phyloP scores from a whole-genome alignment of 2,888 invertebrate species.

The Hypena proboscidalis region DNA sequence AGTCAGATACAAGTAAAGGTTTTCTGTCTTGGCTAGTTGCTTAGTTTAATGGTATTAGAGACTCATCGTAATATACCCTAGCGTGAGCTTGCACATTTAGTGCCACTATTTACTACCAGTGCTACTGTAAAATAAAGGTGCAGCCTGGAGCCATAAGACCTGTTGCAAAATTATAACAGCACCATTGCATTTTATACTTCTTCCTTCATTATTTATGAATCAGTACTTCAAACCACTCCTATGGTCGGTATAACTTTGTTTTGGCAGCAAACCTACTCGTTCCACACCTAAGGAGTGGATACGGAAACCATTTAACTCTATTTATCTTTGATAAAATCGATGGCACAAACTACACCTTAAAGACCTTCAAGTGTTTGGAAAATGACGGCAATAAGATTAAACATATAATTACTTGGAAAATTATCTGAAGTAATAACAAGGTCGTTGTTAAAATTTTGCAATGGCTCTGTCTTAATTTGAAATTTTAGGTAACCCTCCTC shows the following conservation, averaged over 20 bases:
- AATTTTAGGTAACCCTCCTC: conserved; percentile 12
- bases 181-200: neutral
- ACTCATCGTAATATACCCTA: too few species aligned
- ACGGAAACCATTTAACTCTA: neutral
- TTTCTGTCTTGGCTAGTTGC: too few species aligned
- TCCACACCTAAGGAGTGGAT: neutral
- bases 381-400: conserved; percentile 5
- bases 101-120: too few species aligned
- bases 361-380: conserved; percentile 6
- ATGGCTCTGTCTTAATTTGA: conserved; percentile 13
- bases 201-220: neutral
- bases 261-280: neutral
- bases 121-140: too few species aligned
- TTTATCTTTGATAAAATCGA: neutral
- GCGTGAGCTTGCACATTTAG: too few species aligned
- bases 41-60: too few species aligned
- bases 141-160: neutral
- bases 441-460: conserved; percentile 11
- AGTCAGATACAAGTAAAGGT: too few species aligned
- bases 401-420: conserved; percentile 8
- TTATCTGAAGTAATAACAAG: conserved; percentile 4
- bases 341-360: neutral
- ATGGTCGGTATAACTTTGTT: too few species aligned
- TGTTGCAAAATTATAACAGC: neutral
- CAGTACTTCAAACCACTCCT: too few species aligned